Evolutionary conservation across 1,140 invertebrate species (phyloP), one percentile per base, ranked within the genome.

Genomic region (Eumeta japonica): DNA sequence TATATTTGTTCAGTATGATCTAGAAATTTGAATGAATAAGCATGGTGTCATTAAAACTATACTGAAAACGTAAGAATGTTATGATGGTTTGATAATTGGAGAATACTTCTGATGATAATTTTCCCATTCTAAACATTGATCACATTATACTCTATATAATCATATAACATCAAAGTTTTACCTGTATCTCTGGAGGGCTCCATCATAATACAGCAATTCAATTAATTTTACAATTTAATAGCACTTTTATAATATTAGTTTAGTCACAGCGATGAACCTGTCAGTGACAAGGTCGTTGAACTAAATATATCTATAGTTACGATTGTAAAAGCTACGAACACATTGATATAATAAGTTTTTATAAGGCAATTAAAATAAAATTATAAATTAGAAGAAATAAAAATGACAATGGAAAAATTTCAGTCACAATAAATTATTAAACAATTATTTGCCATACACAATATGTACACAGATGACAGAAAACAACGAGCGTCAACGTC

Each of bases 251-350:
- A n/a, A 62, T 60, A 71, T 62, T 53, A 67, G 49, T 67, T 64
- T 55, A 62, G 63, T 63, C 48, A 60, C 62, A 68, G 64, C 62
- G 65, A 74, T 72, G 67, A 70, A 72, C 70, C 70, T 74, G 67
- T 74, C 70, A 74, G 70, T 59, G 72, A 72, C 70, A 74, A 74
- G 70, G 70, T 74, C 70, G 67, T 63, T 74, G 70, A 74, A 74
- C 70, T 72, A 72, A 71, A 74, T 74, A 74, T 71, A 74, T 62
- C 64, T 68, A 68, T 53, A 62, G 51, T 52, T 57, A 53, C 59
- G 57, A 52, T 59, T 57, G 52, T 46, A 56, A 48, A 36, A 46
- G 55, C 45, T 51, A 29, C 28, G 37, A 46, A 39, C 40, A n/a
- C n/a, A n/a, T n/a, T n/a, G n/a, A n/a, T n/a, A n/a, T n/a, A n/a